phyloP scores from a whole-genome alignment of 1,140 invertebrate genomes.

The Aphidius gifuensis region DNA sequence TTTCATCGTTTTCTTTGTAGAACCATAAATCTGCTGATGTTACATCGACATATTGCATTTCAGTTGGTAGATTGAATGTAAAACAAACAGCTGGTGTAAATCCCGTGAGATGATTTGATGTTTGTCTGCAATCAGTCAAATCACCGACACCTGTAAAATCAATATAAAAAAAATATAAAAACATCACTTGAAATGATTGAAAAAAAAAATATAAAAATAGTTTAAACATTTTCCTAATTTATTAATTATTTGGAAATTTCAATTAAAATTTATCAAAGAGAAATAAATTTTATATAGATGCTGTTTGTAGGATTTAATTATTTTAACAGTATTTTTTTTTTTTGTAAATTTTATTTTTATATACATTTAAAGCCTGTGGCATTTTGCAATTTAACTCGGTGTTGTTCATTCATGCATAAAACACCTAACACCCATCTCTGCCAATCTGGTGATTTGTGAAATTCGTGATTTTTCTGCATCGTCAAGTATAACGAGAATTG shows the following conservation, averaged over 20 bases:
- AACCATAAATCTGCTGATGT: constrained; percentile 76
- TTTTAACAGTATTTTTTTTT: too few relatives aligned
- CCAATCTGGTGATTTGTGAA: constrained; percentile 12
- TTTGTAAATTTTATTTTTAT: too few relatives aligned
- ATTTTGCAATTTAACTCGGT: too few relatives aligned
- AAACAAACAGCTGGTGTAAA: constrained; percentile 67
- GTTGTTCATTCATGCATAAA: too few relatives aligned
- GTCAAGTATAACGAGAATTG: constrained; percentile 24
- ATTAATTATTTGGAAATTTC: too few relatives aligned
- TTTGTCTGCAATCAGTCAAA: constrained; percentile 42
- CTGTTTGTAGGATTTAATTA: too few relatives aligned
- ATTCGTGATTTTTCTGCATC: constrained; percentile 20
- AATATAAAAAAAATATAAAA: background rate
- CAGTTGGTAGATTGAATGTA: constrained; percentile 65
- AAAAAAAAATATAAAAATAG: too few relatives aligned
- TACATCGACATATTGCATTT: constrained; percentile 69
- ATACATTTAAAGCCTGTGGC: too few relatives aligned
- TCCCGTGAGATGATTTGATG: constrained; percentile 44
- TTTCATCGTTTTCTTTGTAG: constrained; percentile 65
- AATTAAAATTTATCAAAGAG: too few relatives aligned
- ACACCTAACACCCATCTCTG: background rate
- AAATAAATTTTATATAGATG: too few relatives aligned
- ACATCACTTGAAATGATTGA: too few relatives aligned
- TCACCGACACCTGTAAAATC: constrained; percentile 32
- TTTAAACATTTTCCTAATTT: too few relatives aligned